These are phyloP conservation scores for Passer montanus DNA, from an alignment of 2,113 vertebrate species.

Conservation along the genomic window DNA sequence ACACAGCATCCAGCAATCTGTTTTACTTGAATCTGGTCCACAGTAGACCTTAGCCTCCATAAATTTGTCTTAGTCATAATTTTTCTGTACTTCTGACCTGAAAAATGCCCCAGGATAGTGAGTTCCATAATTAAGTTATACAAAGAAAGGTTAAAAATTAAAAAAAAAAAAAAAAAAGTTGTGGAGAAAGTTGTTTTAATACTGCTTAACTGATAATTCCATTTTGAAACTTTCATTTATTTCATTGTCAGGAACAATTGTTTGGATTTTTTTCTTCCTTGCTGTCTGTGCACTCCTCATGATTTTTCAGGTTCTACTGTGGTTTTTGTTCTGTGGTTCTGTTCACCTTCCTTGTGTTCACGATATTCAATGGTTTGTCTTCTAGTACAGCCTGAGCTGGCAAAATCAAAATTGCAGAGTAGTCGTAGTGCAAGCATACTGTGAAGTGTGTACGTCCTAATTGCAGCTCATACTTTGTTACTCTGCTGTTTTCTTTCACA, in stretches of 20 bases:
- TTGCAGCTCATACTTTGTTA: not conserved
- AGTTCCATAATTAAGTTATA: not conserved
- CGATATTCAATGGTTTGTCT: not conserved
- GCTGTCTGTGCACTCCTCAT: not conserved
- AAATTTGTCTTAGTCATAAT: not conserved
- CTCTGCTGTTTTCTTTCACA: not conserved
- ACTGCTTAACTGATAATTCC: not conserved
- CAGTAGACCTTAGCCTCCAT: not conserved
- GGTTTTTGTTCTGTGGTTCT: not conserved
- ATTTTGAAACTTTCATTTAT: not conserved
- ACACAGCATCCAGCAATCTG: not conserved
- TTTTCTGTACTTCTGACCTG: not conserved
- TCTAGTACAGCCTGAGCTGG: not conserved
- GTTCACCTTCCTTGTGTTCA: not conserved
- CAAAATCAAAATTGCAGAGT: not conserved
- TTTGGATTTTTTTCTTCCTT: not conserved
- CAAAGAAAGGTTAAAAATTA: not conserved
- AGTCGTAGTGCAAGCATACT: not conserved
- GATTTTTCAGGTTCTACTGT: not conserved
- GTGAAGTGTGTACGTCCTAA: not conserved
- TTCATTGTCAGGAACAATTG: not conserved
- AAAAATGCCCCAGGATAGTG: not conserved
- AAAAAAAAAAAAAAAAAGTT: not conserved
- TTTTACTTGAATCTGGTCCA: not conserved
- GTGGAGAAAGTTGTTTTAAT: not conserved